Conservation (phyloP, 2,888 invertebrate genomes). For the Eulithis testata region DNA sequence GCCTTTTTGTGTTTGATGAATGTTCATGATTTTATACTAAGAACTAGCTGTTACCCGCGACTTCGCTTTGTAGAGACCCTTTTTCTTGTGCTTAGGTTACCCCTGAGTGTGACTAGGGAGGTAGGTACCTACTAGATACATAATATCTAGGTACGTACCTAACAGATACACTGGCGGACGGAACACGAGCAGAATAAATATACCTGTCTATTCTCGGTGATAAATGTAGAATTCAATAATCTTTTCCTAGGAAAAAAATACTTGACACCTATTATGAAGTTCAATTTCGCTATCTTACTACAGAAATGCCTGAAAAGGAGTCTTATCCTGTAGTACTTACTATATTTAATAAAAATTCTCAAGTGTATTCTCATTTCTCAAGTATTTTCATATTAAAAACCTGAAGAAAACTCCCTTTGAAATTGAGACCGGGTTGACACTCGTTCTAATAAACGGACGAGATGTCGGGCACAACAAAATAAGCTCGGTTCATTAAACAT, state of each 20-base stretch:
- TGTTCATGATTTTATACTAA: not conserved
- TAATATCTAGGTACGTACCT: no score
- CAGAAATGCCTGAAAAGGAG: constrained; percentile 20
- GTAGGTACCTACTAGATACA: no score
- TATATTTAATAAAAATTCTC: constrained; percentile 50
- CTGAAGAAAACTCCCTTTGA: constrained; percentile 15
- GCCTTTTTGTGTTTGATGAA: constrained; percentile 1
- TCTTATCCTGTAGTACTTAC: constrained; percentile 11
- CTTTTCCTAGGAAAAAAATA: constrained; percentile 1
- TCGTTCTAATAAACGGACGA: constrained; percentile 11
- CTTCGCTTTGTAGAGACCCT: not conserved
- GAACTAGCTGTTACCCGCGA: not conserved
- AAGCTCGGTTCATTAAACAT: not conserved
- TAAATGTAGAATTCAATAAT: no score
- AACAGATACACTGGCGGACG: no score
- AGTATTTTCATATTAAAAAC: constrained; percentile 37
- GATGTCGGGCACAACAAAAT: not conserved
- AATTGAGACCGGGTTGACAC: constrained; percentile 10
- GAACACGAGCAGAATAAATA: no score
- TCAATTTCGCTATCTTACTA: constrained; percentile 21
- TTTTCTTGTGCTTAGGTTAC: no score
- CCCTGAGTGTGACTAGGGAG: no score
- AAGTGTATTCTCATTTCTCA: constrained; percentile 39
- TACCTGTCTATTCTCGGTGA: no score
- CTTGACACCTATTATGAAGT: constrained; percentile 18